phyloP scores from a whole-genome alignment of 92 coral and sea anemone species.

The Epizoanthus rinbou region DNA sequence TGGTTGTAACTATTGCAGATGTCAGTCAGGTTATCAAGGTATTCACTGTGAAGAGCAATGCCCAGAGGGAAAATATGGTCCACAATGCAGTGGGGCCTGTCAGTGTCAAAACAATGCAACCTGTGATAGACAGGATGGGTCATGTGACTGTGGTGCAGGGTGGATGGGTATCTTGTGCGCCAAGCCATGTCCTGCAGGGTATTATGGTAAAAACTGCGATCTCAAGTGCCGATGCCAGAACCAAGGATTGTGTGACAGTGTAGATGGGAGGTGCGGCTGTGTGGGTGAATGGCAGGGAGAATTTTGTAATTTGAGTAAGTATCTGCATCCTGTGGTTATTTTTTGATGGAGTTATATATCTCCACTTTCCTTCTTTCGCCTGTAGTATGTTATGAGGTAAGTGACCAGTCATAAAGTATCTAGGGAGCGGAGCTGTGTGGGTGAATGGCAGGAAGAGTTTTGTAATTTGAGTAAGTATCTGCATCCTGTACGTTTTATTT shows the following conservation, averaged over 20 bases:
- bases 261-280: constrained; percentile 75
- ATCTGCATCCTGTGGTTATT: background rate
- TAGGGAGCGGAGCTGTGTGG: constrained; percentile 8
- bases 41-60: constrained; percentile 66
- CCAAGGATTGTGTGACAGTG: constrained; percentile 75
- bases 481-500: background rate
- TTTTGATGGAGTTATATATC: background rate
- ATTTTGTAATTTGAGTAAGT: constrained; percentile 72
- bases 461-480: constrained; percentile 39
- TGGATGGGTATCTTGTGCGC: constrained; percentile 80
- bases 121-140: constrained; percentile 76
- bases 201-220: constrained; percentile 83
- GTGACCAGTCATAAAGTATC: too few species aligned
- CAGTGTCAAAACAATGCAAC: constrained; percentile 81
- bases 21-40: constrained; percentile 71
- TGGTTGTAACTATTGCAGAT: constrained; percentile 36
- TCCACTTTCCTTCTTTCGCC: background rate
- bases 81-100: constrained; percentile 73
- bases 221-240: constrained; percentile 76
- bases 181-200: constrained; percentile 81
- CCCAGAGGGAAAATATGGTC: constrained; percentile 63
- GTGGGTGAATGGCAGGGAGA: constrained; percentile 88
- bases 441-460: constrained; percentile 40
- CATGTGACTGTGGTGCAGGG: constrained; percentile 81
- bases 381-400: background rate